These are phyloP conservation scores for Rhadinocentrus ornatus DNA, from an alignment of 2,797 vertebrate genomes.

Conservation along the genomic window DNA sequence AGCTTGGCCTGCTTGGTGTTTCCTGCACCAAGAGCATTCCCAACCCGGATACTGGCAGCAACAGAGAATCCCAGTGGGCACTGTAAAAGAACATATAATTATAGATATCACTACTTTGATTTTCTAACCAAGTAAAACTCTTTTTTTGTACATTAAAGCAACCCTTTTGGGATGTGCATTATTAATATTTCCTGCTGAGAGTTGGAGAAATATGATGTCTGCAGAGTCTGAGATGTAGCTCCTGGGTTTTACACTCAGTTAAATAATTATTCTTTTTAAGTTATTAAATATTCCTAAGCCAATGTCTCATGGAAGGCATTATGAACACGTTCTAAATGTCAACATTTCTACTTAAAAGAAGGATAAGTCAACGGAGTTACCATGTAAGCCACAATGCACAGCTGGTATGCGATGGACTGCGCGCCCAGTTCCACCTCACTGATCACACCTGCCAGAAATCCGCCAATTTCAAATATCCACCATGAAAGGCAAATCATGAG, in stretches of 20 bases:
- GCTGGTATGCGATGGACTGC: slow-evolving; percentile 85
- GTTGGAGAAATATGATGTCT: too few species aligned
- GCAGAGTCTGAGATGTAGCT: too few species aligned
- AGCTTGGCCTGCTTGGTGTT: slow-evolving; percentile 85
- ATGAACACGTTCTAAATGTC: not conserved
- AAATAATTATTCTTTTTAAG: not conserved
- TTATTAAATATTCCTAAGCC: not conserved
- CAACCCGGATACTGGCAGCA: slow-evolving; percentile 86
- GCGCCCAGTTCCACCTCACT: slow-evolving; percentile 87
- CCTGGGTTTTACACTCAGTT: not conserved
- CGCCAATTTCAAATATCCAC: slow-evolving; percentile 92
- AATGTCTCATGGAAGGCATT: too few species aligned
- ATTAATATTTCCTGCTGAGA: too few species aligned
- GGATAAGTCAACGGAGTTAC: slow-evolving; percentile 70
- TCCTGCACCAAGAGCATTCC: slow-evolving; percentile 89
- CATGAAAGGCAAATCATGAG: slow-evolving; percentile 92
- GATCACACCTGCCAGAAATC: slow-evolving; percentile 88
- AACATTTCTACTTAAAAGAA: not conserved
- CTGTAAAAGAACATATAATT: slow-evolving; percentile 58
- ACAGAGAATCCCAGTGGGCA: slow-evolving; percentile 85
- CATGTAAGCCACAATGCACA: slow-evolving; percentile 81
- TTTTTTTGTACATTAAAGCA: too few species aligned
- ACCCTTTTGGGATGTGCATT: not conserved
- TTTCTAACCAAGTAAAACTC: not conserved
- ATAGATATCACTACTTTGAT: not conserved